A percentile compares a stretch with the other conserved stretches of the same genome.
Evolutionary conservation across 1,140 invertebrate species (phyloP).

Genomic region (Rhyacophila brunnea): DNA sequence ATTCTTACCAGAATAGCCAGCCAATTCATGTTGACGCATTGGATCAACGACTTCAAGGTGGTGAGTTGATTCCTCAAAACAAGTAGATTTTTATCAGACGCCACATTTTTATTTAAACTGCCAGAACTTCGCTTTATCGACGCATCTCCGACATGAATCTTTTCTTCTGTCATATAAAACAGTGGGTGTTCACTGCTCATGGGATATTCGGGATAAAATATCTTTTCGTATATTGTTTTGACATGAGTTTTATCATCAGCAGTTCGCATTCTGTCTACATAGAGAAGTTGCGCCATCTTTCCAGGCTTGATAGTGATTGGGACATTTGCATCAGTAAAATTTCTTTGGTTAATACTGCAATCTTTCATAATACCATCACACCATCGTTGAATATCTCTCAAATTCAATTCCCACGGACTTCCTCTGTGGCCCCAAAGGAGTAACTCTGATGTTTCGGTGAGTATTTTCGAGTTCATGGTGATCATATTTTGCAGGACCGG

Average conservation of each 20-base stretch:
- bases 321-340: constrained; percentile 25
- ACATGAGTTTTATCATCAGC: constrained; percentile 68
- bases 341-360: constrained; percentile 30
- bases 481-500: constrained; percentile 74
- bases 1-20: constrained; percentile 84
- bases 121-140: constrained; percentile 48
- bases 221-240: constrained; percentile 57
- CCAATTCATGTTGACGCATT: constrained; percentile 89
- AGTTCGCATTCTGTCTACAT: constrained; percentile 78
- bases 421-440: constrained; percentile 73
- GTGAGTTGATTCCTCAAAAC: constrained; percentile 67
- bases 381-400: constrained; percentile 93
- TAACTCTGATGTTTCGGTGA: constrained; percentile 60
- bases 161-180: constrained; percentile 53
- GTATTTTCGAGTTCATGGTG: constrained; percentile 73
- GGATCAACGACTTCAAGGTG: constrained; percentile 71
- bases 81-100: constrained; percentile 53
- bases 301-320: too few relatives aligned
- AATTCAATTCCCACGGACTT: constrained; percentile 95
- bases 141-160: constrained; percentile 62
- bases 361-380: constrained; percentile 64
- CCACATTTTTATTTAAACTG: constrained; percentile 44
- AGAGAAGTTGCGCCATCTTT: constrained; percentile 73
- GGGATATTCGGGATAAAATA: constrained; percentile 58
- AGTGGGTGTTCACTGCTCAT: constrained; percentile 49